Percentiles rank a stretch among this genome's conserved stretches.
Conservation (phyloP, 2,113 vertebrate genomes). For the Gasterosteus aculeatus region DNA sequence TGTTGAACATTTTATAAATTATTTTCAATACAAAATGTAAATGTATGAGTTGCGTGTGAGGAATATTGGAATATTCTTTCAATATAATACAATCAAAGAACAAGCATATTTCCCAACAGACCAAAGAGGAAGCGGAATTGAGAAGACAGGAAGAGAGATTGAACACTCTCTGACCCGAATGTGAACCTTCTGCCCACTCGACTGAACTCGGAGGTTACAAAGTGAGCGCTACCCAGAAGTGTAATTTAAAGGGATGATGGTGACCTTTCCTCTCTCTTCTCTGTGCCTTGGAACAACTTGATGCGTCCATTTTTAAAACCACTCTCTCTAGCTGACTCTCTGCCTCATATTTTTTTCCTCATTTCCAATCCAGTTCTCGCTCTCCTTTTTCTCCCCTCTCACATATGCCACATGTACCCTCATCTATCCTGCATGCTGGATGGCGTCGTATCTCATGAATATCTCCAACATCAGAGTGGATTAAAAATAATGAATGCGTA, state of each 20-base stretch:
- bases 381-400: conserved; percentile 10
- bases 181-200: conserved; percentile 41
- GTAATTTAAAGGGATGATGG: conserved; percentile 66
- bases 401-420: conserved; percentile 13
- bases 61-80: neutral
- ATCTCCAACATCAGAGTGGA: neutral
- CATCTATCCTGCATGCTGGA: conserved; percentile 20
- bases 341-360: neutral
- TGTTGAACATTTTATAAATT: neutral
- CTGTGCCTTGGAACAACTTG: conserved; percentile 50
- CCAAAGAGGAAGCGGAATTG: conserved; percentile 1
- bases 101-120: neutral
- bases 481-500: conserved; percentile 8
- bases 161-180: conserved; percentile 17
- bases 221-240: conserved; percentile 57
- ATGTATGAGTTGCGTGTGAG: neutral
- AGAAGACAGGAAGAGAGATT: conserved; percentile 1
- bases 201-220: conserved; percentile 47
- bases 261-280: conserved; percentile 61
- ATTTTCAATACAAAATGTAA: neutral
- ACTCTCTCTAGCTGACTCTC: conserved; percentile 24
- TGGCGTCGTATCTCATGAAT: neutral
- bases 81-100: conserved; percentile 14
- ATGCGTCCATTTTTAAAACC: conserved; percentile 53
- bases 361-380: neutral